These are phyloP conservation scores for Euthynnus affinis DNA, from an alignment of 2,797 vertebrate genomes.

Conservation along the genomic window DNA sequence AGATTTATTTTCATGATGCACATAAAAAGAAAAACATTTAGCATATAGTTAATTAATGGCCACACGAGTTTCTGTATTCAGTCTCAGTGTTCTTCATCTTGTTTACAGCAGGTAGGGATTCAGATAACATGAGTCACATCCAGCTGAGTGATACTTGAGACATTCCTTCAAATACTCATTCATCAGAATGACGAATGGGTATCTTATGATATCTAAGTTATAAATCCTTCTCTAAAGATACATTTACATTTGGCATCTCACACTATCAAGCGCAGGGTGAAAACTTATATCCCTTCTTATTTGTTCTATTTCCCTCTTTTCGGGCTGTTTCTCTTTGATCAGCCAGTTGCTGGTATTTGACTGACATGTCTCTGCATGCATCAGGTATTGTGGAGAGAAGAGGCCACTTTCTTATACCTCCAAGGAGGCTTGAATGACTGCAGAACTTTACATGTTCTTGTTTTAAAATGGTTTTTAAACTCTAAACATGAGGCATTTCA, in stretches of 20 bases:
- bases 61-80: background rate
- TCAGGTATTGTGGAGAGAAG: background rate
- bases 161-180: background rate
- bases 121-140: conserved; percentile 9
- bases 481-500: background rate
- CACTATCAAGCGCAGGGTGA: no score
- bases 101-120: conserved; percentile 5
- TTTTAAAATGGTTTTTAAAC: background rate
- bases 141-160: background rate
- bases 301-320: background rate
- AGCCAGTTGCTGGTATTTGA: conserved; percentile 68
- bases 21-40: background rate
- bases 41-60: background rate
- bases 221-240: background rate
- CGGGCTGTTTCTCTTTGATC: background rate
- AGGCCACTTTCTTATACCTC: background rate
- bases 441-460: background rate
- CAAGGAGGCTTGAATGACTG: conserved; percentile 34
- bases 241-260: background rate
- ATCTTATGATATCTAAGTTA: background rate
- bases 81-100: background rate
- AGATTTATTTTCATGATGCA: no score
- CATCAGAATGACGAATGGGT: background rate
- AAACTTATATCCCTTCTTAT: background rate
- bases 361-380: conserved; percentile 76